Evolutionary conservation across 2,888 invertebrate species (phyloP), one percentile per base, ranked within the genome.

Genomic region (Anticlea derivata): DNA sequence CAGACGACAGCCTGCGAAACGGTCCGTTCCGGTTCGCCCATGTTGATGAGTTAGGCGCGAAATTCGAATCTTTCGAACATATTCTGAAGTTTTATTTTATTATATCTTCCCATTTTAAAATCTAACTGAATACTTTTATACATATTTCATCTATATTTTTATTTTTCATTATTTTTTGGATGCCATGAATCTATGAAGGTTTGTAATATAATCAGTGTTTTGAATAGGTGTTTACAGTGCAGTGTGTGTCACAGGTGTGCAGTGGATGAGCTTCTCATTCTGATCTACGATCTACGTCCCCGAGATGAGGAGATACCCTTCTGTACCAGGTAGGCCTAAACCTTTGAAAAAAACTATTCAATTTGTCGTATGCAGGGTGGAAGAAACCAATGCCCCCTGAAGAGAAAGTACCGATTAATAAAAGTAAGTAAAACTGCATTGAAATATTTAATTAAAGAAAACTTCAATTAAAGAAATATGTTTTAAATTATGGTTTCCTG

Each of bases 271-370:
- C 74, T 69, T 64, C 71, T 64, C 50, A 60, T 59, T 68, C 75
- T 80, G 80, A 78, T 68, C 64, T 55, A 47, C 35, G 50, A 65
- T 55, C 72, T 47, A 65, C 61, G 51, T 64, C 61, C 44, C 59
- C 65, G 72, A 59, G 40, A 89, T 89, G 89, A 82, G 80, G 66
- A 76, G 78, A 70, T 86, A 88, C 63, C 71, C 78, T 61, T 75
- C 85, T 58, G 65, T 83, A 64, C 84, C 89, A 89, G 89, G 89
- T 88, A 66, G 58, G 72, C 17, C 4, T 17, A 4, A 17, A 17
- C 4, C 17, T 4, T 4, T 17, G 17, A 17, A 17, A 17, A 17
- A 17, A 17, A 17, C 4, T 17, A 17, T 17, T 17, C 2, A n/a
- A n/a, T n/a, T n/a, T n/a, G n/a, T n/a, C n/a, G n/a, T n/a, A n/a